Evolutionary conservation across 2,888 invertebrate species (phyloP).

Genomic region (Helobdella robusta): DNA sequence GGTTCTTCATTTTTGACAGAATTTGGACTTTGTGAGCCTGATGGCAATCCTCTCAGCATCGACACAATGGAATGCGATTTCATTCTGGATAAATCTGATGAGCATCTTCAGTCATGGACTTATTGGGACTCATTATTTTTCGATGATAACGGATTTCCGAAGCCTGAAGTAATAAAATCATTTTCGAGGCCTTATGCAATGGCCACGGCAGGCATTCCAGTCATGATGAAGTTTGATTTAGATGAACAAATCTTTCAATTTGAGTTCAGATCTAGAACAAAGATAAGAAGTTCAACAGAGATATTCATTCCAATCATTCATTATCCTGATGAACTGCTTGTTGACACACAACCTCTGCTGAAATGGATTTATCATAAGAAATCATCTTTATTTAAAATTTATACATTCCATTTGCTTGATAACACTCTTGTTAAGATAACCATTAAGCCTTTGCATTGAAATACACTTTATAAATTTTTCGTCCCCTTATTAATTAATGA

Average conservation of each 20-base stretch:
- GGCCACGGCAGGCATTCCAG: conserved; percentile 37
- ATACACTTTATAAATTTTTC: no score
- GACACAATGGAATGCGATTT: conserved; percentile 37
- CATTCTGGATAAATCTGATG: conserved; percentile 37
- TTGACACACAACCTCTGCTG: no score
- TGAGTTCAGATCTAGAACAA: conserved; percentile 29
- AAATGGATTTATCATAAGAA: no score
- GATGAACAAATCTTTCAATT: conserved; percentile 29
- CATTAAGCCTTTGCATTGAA: no score
- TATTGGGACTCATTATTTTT: conserved; percentile 41
- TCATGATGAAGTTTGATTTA: conserved; percentile 33
- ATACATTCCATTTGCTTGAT: no score
- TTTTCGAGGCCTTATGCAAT: conserved; percentile 37
- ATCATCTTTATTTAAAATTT: no score
- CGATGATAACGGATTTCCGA: conserved; percentile 31
- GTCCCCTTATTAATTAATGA: no score
- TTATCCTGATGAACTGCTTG: conserved; percentile 34
- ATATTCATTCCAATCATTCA: conserved; percentile 37
- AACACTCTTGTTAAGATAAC: no score
- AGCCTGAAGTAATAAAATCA: conserved; percentile 27
- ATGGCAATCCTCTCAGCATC: conserved; percentile 31
- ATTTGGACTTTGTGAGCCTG: conserved; percentile 39
- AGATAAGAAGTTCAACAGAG: conserved; percentile 35
- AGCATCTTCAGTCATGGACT: conserved; percentile 39
- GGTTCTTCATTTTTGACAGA: conserved; percentile 40